Conservation (phyloP, 92 coral and sea anemone genomes). For the Muricea muricata region DNA sequence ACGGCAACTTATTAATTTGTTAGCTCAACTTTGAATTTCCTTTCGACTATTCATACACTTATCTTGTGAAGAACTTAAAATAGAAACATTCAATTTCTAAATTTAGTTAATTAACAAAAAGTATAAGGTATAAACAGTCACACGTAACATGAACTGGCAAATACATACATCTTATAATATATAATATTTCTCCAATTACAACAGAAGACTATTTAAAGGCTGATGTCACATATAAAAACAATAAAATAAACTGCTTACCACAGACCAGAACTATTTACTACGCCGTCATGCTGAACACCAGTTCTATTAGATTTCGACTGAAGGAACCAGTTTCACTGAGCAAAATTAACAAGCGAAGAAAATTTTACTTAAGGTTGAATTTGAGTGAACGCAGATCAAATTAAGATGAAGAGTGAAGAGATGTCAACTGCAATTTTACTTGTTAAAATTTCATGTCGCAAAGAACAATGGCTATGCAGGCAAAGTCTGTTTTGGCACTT, state of each 20-base stretch:
- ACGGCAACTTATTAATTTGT: too few species aligned
- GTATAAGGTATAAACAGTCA: too few species aligned
- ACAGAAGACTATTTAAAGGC: slow-evolving; percentile 6
- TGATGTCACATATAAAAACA: not conserved
- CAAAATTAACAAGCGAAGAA: not conserved
- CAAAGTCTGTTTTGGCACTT: slow-evolving; percentile 16
- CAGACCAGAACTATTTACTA: not conserved
- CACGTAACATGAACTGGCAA: too few species aligned
- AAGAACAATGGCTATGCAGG: slow-evolving; percentile 21
- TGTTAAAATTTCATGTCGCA: slow-evolving; percentile 37
- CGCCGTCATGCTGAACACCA: slow-evolving; percentile 21
- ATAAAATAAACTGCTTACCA: slow-evolving; percentile 8
- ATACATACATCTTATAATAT: not conserved
- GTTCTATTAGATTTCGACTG: not conserved
- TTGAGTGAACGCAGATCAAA: not conserved
- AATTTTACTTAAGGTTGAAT: not conserved
- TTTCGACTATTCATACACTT: too few species aligned
- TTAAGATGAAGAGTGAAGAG: not conserved
- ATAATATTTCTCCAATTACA: not conserved
- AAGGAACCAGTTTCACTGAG: not conserved
- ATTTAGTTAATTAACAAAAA: too few species aligned
- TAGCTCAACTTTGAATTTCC: too few species aligned
- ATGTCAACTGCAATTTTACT: slow-evolving; percentile 5
- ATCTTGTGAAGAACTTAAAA: too few species aligned
- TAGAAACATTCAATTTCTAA: too few species aligned